These are phyloP conservation scores for Sigmodon hispidus DNA, from an alignment of 2,113 vertebrate species.

Conservation along the genomic window DNA sequence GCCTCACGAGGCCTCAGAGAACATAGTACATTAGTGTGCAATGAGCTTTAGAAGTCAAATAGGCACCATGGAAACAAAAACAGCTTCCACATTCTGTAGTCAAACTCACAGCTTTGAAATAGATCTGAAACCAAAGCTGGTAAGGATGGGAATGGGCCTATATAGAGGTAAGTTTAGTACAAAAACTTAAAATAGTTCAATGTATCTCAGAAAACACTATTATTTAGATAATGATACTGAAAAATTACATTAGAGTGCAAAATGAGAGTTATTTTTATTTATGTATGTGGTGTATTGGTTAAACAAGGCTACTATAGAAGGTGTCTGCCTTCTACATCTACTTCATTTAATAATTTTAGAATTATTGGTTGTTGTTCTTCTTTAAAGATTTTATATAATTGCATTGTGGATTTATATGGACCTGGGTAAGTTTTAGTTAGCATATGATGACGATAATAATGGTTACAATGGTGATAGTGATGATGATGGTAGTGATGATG, in stretches of 20 bases:
- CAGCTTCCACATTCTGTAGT: not conserved
- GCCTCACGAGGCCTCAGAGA: not conserved
- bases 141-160: not conserved
- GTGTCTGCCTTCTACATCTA: not conserved
- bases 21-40: not conserved
- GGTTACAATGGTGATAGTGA: not conserved
- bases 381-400: not conserved
- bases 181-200: not conserved
- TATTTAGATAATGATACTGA: not conserved
- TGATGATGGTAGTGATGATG: not conserved
- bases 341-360: not conserved
- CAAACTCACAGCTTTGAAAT: not conserved
- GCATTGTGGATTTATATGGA: not conserved
- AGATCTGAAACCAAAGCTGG: not conserved
- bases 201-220: not conserved
- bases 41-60: not conserved
- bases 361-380: not conserved
- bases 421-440: not conserved
- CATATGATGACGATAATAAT: not conserved
- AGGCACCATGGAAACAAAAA: not conserved
- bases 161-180: not conserved
- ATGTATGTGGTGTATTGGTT: not conserved
- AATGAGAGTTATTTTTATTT: not conserved
- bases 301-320: not conserved
- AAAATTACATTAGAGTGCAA: not conserved